phyloP scores from a whole-genome alignment of 2,797 vertebrate species.

The Karalla daura region DNA sequence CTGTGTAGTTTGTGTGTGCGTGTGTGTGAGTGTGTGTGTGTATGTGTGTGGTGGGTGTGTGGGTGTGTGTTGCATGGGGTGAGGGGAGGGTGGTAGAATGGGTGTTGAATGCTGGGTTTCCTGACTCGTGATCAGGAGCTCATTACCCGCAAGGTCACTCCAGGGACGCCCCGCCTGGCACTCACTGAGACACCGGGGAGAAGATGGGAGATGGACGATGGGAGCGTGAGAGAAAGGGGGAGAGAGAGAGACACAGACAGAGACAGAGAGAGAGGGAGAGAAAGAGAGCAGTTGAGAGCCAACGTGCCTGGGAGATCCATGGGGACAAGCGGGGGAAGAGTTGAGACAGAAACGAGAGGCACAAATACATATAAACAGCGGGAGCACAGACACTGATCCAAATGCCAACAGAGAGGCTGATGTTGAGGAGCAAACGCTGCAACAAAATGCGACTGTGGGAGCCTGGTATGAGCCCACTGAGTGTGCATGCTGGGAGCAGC shows the following conservation, averaged over 20 bases:
- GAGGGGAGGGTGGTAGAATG: conserved; percentile 61
- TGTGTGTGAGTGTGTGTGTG: conserved; percentile 61
- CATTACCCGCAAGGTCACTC: conserved; percentile 87
- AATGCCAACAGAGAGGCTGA: conserved; percentile 32
- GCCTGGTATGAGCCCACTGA: conserved; percentile 17
- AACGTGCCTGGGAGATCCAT: conserved; percentile 52
- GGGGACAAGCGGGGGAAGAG: conserved; percentile 42
- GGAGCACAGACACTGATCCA: conserved; percentile 41
- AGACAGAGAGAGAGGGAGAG: conserved; percentile 17
- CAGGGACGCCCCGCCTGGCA: conserved; percentile 76
- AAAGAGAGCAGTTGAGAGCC: conserved; percentile 47
- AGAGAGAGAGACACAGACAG: conserved; percentile 17
- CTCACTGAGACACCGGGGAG: conserved; percentile 60
- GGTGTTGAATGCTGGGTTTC: conserved; percentile 78
- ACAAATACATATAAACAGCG: conserved; percentile 27
- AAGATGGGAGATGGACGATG: conserved; percentile 59
- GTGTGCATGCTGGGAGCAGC: conserved; percentile 18
- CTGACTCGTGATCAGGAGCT: conserved; percentile 85
- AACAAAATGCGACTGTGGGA: conserved; percentile 22
- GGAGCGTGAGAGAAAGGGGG: conserved; percentile 19
- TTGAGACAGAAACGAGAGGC: conserved; percentile 2
- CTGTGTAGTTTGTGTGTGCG: conserved; percentile 58
- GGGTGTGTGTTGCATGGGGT: conserved; percentile 62
- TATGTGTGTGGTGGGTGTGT: conserved; percentile 31
- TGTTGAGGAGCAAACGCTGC: conserved; percentile 34